Evolutionary conservation across 2,113 vertebrate species (phyloP).

Genomic region (Arothron firmamentum): DNA sequence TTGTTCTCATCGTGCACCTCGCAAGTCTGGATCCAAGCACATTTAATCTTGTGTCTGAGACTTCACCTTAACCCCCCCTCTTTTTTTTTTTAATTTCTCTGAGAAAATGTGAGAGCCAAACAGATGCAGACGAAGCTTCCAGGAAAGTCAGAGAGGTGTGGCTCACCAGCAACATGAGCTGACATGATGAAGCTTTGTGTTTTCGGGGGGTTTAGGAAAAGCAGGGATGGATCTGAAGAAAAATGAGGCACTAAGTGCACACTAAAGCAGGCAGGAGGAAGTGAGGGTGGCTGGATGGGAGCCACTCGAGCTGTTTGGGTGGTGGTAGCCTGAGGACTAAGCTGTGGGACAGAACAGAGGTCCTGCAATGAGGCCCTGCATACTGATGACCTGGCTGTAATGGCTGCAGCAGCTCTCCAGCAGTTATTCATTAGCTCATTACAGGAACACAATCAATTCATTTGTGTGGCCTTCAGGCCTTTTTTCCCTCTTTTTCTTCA

Average conservation of each 20-base stretch:
- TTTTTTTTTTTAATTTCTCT: background rate
- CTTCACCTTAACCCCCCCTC: background rate
- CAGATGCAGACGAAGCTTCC: slow-evolving; percentile 51
- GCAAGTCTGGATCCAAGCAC: slow-evolving; percentile 25
- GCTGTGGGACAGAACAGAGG: slow-evolving; percentile 29
- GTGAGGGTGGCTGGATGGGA: slow-evolving; percentile 18
- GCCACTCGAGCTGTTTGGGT: slow-evolving; percentile 34
- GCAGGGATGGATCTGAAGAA: background rate
- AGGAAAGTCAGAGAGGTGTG: slow-evolving; percentile 40
- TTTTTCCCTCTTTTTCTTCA: slow-evolving; percentile 47
- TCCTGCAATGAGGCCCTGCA: slow-evolving; percentile 36
- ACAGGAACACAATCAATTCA: slow-evolving; percentile 55
- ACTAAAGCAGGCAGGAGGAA: background rate
- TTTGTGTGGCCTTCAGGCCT: slow-evolving; percentile 57
- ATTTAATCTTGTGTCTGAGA: slow-evolving; percentile 40
- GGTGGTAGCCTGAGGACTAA: slow-evolving; percentile 32
- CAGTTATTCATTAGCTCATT: slow-evolving; percentile 66
- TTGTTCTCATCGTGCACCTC: slow-evolving; percentile 25
- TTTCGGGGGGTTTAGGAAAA: slow-evolving; percentile 20
- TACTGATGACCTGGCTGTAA: slow-evolving; percentile 62
- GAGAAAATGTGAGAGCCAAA: slow-evolving; percentile 20
- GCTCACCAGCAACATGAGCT: slow-evolving; percentile 23
- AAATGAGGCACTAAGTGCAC: slow-evolving; percentile 6
- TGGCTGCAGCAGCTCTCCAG: slow-evolving; percentile 47
- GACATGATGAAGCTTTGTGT: slow-evolving; percentile 19